Base-by-base conservation (phyloP, 1,140 invertebrate genomes). In the Anastrepha ludens region DNA sequence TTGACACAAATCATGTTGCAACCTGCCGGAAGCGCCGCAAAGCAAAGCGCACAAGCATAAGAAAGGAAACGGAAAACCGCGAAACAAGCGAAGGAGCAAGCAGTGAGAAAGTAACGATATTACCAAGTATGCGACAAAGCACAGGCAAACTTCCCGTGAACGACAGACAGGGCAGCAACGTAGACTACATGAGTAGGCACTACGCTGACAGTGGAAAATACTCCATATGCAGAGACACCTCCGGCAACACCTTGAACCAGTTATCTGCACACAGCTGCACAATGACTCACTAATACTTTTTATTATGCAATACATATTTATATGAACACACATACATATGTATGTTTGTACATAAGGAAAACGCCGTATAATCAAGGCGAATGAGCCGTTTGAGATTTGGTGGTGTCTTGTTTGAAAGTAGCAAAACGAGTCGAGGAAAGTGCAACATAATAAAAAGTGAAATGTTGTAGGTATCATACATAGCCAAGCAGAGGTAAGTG, bases 1-100 rank as follows among this genome's bases (percentile, higher is more conserved):
- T 81, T 81, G n/a, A 50, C 74, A 50, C 47, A 81, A 81, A 81
- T 81, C 74, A 81, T 81, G 47, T 58, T 17, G 74, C 74, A 81
- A 81, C 8, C 44, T 81, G 74, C 47, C 74, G 74, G 74, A 81
- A 81, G n/a, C 17, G 74, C 47, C 20, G 74, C 20, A 55, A 81
- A 81, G n/a, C 74, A 55, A 20, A 55, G n/a, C 44, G 47, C n/a
- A 81, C 74, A 81, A 81, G 74, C 74, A 81, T 55, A 55, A n/a
- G 74, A 67, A 67, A 55, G 74, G 47, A 81, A 81, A 81, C 47
- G 47, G 74, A 81, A 78, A 81, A 29, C 74, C 74, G 20, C 74
- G 74, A 81, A 55, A 58, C n/a, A n/a, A 50, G 74, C 47, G 20
- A 20, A n/a, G 74, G 9, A 55, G 47, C 2, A 81, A 13, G 11